A percentile compares a stretch with the other conserved stretches of the same genome.
These are phyloP conservation scores for Pycnonotus jocosus DNA, from an alignment of 2,113 vertebrate species.

Conservation along the genomic window DNA sequence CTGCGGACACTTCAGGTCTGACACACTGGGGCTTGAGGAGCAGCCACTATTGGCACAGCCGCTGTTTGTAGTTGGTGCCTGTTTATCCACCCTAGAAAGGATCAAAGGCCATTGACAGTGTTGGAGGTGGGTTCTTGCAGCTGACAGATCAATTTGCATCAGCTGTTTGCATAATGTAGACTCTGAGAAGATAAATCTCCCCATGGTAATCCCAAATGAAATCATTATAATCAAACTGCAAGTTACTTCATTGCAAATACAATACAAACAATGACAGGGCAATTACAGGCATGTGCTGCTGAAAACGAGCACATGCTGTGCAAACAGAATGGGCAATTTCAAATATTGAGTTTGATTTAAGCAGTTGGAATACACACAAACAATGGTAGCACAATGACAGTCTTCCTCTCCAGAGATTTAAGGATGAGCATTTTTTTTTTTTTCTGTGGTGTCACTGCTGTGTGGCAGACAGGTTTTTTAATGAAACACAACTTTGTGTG, in stretches of 20 bases:
- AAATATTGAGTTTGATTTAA: slow-evolving; percentile 7
- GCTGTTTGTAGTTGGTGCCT: neutral
- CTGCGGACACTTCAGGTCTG: neutral
- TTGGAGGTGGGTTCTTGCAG: neutral
- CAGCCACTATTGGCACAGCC: neutral
- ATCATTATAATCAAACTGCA: slow-evolving; percentile 31
- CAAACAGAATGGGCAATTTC: slow-evolving; percentile 15
- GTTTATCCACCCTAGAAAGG: neutral
- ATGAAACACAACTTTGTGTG: neutral
- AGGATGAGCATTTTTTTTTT: neutral
- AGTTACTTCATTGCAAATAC: slow-evolving; percentile 25
- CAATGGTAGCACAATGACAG: neutral
- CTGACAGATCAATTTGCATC: neutral
- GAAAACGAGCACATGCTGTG: slow-evolving; percentile 47
- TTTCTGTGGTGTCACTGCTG: neutral
- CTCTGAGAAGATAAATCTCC: neutral
- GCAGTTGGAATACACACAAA: neutral
- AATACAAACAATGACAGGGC: slow-evolving; percentile 36
- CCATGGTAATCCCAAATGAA: slow-evolving; percentile 24
- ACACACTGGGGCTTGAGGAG: rapidly evolving
- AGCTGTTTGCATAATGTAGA: slow-evolving; percentile 2
- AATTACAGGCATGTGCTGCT: slow-evolving; percentile 32
- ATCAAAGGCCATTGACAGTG: neutral
- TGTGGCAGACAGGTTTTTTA: neutral
- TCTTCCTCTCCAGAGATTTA: neutral